These are phyloP conservation scores for Hypsibius dujardini DNA, from an alignment of 1,140 invertebrate species.

Conservation along the genomic window DNA sequence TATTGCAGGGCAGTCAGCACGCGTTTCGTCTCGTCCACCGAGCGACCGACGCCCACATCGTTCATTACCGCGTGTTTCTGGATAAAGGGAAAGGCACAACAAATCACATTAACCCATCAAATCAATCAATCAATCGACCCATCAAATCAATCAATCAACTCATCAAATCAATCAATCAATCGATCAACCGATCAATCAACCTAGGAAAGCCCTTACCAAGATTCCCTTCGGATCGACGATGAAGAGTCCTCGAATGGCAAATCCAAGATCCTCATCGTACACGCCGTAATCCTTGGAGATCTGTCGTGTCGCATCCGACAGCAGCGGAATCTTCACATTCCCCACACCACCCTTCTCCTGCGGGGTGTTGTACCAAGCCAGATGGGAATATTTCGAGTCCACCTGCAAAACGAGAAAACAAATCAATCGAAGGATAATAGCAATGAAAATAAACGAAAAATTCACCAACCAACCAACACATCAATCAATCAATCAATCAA, in stretches of 20 bases:
- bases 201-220: not conserved
- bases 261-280: constrained; percentile 34
- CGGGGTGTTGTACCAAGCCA: constrained; percentile 40
- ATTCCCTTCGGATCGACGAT: constrained; percentile 19
- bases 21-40: constrained; percentile 22
- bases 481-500: too few species aligned
- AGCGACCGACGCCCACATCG: constrained; percentile 17
- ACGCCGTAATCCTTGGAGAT: constrained; percentile 36
- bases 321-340: constrained; percentile 34
- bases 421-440: too few species aligned
- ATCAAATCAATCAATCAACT: too few species aligned
- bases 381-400: constrained; percentile 37
- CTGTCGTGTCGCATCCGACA: constrained; percentile 35
- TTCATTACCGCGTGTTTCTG: not conserved
- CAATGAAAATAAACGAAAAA: too few species aligned
- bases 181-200: too few species aligned
- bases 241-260: constrained; percentile 46
- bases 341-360: constrained; percentile 62
- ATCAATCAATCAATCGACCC: too few species aligned
- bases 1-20: constrained; percentile 21
- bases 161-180: too few species aligned
- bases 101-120: too few species aligned
- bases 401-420: constrained; percentile 21
- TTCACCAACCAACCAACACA: too few species aligned
- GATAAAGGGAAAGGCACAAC: too few species aligned